Conservation (phyloP, 2,797 vertebrate species). For the Telmatherina bonti region DNA sequence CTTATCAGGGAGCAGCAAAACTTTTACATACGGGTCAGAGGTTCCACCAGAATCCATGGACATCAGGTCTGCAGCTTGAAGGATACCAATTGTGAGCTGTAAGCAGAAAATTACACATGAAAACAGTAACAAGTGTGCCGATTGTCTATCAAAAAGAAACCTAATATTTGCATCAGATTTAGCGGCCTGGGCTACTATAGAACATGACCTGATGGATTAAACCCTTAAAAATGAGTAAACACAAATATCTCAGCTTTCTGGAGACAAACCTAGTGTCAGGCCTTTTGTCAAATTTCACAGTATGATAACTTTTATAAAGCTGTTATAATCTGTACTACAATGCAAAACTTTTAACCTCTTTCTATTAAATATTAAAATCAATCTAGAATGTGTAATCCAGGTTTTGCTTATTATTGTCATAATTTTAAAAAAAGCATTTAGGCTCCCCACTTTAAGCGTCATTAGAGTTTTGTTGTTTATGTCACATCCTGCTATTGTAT, state of each 20-base stretch:
- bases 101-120: conserved; percentile 10
- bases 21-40: conserved; percentile 95
- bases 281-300: conserved; percentile 30
- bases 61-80: conserved; percentile 97
- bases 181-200: conserved; percentile 24
- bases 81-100: conserved; percentile 94
- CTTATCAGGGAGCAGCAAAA: conserved; percentile 92
- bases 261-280: too few species aligned
- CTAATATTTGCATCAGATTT: not conserved
- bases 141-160: conserved; percentile 18
- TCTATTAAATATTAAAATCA: too few species aligned
- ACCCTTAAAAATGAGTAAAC: conserved; percentile 36
- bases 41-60: conserved; percentile 97
- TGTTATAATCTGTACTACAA: not conserved
- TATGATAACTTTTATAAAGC: conserved; percentile 8
- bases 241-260: not conserved
- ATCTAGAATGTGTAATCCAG: too few species aligned
- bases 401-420: too few species aligned
- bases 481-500: too few species aligned
- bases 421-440: too few species aligned
- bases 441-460: too few species aligned
- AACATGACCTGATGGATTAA: conserved; percentile 40
- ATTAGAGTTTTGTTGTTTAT: too few species aligned
- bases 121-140: not conserved
- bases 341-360: too few species aligned